These are phyloP conservation scores for Chloroclysta siterata DNA, from an alignment of 2,888 invertebrate species.

Conservation along the genomic window DNA sequence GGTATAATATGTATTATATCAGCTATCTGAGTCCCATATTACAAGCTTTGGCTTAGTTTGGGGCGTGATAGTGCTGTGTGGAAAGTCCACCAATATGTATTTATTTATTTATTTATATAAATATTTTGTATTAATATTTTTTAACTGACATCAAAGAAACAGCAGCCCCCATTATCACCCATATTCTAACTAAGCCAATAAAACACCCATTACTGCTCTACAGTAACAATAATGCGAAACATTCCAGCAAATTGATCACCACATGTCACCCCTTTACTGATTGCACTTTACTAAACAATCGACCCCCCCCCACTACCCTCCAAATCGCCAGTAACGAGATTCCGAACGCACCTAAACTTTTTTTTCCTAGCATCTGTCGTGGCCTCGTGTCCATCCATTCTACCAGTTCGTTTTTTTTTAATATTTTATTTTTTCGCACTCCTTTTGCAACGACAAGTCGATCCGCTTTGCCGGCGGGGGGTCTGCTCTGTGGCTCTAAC, in stretches of 20 bases:
- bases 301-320: slow-evolving; percentile 44
- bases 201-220: slow-evolving; percentile 26
- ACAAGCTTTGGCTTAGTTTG: no score
- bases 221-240: slow-evolving; percentile 27
- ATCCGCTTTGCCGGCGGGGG: slow-evolving; percentile 79
- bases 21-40: no score
- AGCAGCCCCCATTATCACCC: neutral
- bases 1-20: no score
- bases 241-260: slow-evolving; percentile 36
- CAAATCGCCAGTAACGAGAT: slow-evolving; percentile 69
- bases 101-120: no score
- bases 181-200: slow-evolving; percentile 18
- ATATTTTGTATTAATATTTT: no score
- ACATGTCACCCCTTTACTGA: slow-evolving; percentile 56
- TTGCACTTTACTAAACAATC: slow-evolving; percentile 64
- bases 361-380: slow-evolving; percentile 74
- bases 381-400: slow-evolving; percentile 78
- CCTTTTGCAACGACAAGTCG: slow-evolving; percentile 65
- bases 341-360: slow-evolving; percentile 56
- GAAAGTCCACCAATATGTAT: no score
- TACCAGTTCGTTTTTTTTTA: slow-evolving; percentile 46
- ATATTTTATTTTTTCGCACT: slow-evolving; percentile 57
- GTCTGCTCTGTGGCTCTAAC: slow-evolving; percentile 69
- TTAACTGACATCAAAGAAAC: neutral
- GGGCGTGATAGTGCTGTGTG: no score